Base-by-base conservation (phyloP, 2,113 vertebrate genomes). In the Sakesphorus luctuosus region DNA sequence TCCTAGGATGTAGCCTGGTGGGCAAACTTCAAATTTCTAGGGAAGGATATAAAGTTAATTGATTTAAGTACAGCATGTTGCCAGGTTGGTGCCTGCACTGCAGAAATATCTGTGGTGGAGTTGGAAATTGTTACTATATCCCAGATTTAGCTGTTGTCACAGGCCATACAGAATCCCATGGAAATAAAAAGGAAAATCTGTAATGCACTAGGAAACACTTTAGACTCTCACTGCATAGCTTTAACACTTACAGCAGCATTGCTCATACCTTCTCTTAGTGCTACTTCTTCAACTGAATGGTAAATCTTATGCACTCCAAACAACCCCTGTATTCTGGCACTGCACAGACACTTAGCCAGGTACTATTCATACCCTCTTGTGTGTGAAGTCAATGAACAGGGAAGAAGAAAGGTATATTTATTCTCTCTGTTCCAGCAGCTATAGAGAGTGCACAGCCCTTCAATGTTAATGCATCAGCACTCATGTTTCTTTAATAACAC, bases 351-450 rank as follows among this genome's bases (percentile, higher is more conserved):
- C 67, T 82, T 55, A 63, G 52, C 52, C 83, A 90, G 93, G 86
- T 61, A 71, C 76, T 84, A 31, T 38, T 94, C 94, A 65, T 61
- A 52, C 36, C 65, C 58, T 72, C 73, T 84, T 72, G n/a, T 55
- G 79, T 50, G 65, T 84, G 56, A 82, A 94, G 55, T 52, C 82
- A 84, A 31, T 58, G 79, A 92, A 83, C 52, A 88, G 44, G 56
- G 68, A 90, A 88, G 65, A 91, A 82, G 69, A 89, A 93, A 88
- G 76, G 59, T 74, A 18, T 88, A 78, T 94, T 94, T 95, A 89
- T 84, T 95, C 79, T 91, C n/a, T 84, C 79, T 38, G 68, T 84
- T 94, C 40, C 69, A 91, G 76, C 62, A 93, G 62, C 82, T 89
- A 71, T 52, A 87, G 55, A 75, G 67, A 95, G 75, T 28, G n/a